Evolutionary conservation across 2,797 vertebrate genomes (phyloP), one percentile per base, ranked within the genome.

Genomic region (Anguilla marmorata): DNA sequence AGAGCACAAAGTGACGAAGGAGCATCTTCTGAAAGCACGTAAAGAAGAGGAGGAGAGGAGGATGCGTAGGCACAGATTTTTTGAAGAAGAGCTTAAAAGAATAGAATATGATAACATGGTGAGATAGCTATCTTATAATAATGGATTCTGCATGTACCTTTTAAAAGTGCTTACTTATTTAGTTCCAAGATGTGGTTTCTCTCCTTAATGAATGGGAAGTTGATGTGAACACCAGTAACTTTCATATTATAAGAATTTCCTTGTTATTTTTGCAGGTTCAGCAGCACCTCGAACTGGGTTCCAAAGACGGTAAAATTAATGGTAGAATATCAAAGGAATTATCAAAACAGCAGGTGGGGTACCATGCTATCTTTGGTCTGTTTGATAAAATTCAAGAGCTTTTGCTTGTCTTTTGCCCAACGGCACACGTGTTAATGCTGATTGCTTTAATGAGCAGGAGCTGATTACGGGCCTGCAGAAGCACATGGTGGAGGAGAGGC

Each of bases 401-500:
- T 82, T 56, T 84, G 82, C 37, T 74, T 37, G 12, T 66, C 19
- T 58, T 86, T 83, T 24, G 54, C n/a, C 48, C n/a, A 66, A 69
- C 9, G 4, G 79, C 21, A 50, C 45, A 0, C 45, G n/a, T 60
- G 8, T 63, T 27, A 74, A 21, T 54, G 48, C 12, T 33, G 58
- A 52, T 87, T 88, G 87, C 11, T 88, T 93, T 93, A 91, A 66
- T 72, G 7, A 89, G 45, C 91, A 99, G 98, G 96, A 96, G 63
- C 72, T 94, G 72, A 97, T 98, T 89, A 89, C 87, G 76, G 95
- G 93, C 56, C 91, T 98, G 85, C 94, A 96, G 85, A 90, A 95
- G 88, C 95, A 94, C 94, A 94, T 98, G 87, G 92, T 96, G 86
- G 93, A 96, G 83, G 97, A 97, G 91, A 96, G 92, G 91, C 94